Conservation (phyloP, 2,113 vertebrate species). For the Kryptolebias marmoratus region DNA sequence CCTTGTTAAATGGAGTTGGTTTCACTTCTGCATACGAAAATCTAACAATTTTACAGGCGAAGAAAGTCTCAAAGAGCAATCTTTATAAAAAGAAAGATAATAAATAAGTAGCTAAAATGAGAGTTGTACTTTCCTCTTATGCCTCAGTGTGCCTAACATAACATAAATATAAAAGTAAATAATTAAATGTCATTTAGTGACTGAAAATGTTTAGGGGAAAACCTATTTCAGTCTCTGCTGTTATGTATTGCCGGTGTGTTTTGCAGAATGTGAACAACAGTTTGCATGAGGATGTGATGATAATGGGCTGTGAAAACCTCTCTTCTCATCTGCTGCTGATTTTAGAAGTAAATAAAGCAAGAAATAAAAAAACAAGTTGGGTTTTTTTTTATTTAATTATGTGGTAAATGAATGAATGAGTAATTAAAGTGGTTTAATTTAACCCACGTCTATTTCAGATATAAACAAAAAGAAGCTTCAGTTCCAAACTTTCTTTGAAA, state of each 20-base stretch:
- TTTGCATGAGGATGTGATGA: constrained; percentile 11
- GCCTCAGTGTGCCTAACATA: constrained; percentile 4
- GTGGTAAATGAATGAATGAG: background rate
- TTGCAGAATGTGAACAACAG: constrained; percentile 6
- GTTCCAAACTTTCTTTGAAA: no score
- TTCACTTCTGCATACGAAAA: constrained; percentile 73
- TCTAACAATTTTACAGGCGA: constrained; percentile 67
- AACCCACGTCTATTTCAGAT: background rate
- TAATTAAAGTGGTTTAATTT: background rate
- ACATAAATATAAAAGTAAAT: background rate
- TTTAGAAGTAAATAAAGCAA: constrained; percentile 58
- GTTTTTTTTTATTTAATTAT: constrained; percentile 2
- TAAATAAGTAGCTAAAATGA: constrained; percentile 25
- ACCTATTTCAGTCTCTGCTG: constrained; percentile 2
- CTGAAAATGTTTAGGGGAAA: background rate
- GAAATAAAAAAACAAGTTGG: background rate
- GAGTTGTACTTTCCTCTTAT: background rate
- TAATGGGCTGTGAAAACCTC: constrained; percentile 8
- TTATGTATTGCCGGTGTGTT: background rate
- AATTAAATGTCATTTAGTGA: background rate
- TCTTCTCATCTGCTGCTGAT: constrained; percentile 1
- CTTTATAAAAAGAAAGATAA: constrained; percentile 9
- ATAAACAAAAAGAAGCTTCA: no score
- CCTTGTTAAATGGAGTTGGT: constrained; percentile 59
- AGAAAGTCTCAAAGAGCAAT: constrained; percentile 56